Evolutionary conservation across 2,113 vertebrate species (phyloP), one percentile per base, ranked within the genome.

Genomic region (Sarotherodon lohbergeri): DNA sequence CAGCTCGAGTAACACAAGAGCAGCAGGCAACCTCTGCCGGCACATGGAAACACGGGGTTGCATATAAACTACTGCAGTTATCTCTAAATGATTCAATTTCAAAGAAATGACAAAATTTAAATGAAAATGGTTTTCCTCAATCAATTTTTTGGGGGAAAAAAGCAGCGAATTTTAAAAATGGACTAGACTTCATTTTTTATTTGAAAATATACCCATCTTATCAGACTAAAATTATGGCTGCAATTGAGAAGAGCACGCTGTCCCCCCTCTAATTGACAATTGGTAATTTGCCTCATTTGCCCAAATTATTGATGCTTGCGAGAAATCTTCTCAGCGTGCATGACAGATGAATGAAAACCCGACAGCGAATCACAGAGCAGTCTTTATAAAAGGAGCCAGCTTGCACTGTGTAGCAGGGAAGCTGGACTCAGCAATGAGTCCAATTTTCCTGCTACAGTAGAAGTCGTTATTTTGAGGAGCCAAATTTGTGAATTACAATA

Each of bases 271-370:
- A 80, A 90, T 83, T 88, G 73, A 73, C 36, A 86, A 6, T 52
- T 48, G 27, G 27, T 82, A 86, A 87, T 90, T 93, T 81, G 71
- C 36, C 73, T 59, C 78, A 82, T 91, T 90, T 87, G 56, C 61
- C 63, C 19, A 57, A 88, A 87, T 88, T 50, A 91, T 83, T 86
- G 59, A 63, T 34, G 89, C 86, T 85, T 14, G 73, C 7, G 17
- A 43, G 32, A 83, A 83, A 83, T 84, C 71, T 68, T 61, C 48
- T 46, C 61, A 41, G 73, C 3, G 12, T 16, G 27, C 66, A n/a
- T 14, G 22, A 10, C 46, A 52, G 55, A 82, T 88, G 12, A 82
- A 68, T 16, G 34, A 81, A 84, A 63, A 43, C 10, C 22, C 2
- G 2, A 66, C 43, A 71, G 66, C 11, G 56, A 88, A 87, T 80